Evolutionary conservation across 2,888 invertebrate genomes (phyloP).

Genomic region (Hydropsyche betteni): DNA sequence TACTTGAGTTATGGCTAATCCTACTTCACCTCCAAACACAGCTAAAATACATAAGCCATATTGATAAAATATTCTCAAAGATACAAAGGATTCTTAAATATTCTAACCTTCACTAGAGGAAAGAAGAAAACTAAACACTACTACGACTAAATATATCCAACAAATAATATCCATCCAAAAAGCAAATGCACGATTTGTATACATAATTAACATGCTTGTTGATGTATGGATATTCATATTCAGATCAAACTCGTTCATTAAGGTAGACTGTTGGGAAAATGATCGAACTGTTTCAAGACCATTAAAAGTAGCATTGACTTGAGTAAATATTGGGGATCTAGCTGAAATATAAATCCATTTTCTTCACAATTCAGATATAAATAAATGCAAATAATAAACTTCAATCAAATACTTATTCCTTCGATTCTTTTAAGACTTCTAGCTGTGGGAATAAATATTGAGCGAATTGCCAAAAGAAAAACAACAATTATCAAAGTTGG

Average conservation of each 20-base stretch:
- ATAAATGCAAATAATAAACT: conserved; percentile 57
- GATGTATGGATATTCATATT: conserved; percentile 74
- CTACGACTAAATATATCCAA: conserved; percentile 66
- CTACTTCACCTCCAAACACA: conserved; percentile 71
- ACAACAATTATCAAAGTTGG: conserved; percentile 72
- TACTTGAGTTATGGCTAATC: conserved; percentile 76
- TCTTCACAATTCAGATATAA: background rate
- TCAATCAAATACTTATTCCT: conserved; percentile 66
- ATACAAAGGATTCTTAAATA: conserved; percentile 13
- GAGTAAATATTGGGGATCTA: conserved; percentile 85
- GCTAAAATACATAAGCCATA: conserved; percentile 55
- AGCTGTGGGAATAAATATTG: conserved; percentile 77
- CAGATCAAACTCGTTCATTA: conserved; percentile 75
- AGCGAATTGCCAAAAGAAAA: conserved; percentile 72
- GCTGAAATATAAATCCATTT: conserved; percentile 58
- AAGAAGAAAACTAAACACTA: conserved; percentile 75
- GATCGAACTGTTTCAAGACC: conserved; percentile 86
- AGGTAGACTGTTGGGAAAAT: conserved; percentile 70
- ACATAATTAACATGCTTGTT: conserved; percentile 65
- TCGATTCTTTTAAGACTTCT: conserved; percentile 78
- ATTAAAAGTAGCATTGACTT: conserved; percentile 81
- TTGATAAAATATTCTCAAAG: background rate
- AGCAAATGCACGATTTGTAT: conserved; percentile 65
- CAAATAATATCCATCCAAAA: conserved; percentile 69
- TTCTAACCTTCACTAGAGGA: conserved; percentile 55